Base-by-base conservation (phyloP, 1,140 invertebrate species). In the Gyrodactylus salaris region DNA sequence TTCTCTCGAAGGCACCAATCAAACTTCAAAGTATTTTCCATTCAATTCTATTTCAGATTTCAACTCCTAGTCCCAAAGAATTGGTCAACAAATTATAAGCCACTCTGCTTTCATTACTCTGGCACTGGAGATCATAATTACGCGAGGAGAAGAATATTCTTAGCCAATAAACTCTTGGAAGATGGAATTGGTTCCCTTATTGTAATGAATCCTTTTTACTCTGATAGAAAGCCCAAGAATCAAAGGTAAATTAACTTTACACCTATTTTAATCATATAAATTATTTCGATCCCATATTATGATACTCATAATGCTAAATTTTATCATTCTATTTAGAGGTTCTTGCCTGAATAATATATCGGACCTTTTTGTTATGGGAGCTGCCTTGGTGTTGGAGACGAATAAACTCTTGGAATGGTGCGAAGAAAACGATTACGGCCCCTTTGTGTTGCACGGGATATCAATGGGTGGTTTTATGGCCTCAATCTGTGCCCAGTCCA, bases 401-500 rank as follows among this genome's bases (percentile, higher is more conserved):
- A 82, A 93, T 73, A 91, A 88, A 24, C 82, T 98, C 71, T 85
- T 97, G 69, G 86, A 91, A 81, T 97, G 91, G 91, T 91, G 89
- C 78, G 87, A 91, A 80, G 83, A 85, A 72, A 84, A 88, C 78
- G 84, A 83, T 1, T 88, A 87, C 78, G 89, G 89, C 19, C 92
- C 93, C 0, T 82, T 96, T 1, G 91, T 89, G 70, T 83, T 96
- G 7, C 91, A 89, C 23, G 93, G 93, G n/a, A 85, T 97, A 70
- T 97, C 93, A n/a, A 95, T 99, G 92, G 94, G 94, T 74, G 94
- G 93, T 70, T 91, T 96, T 89, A 97, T 96, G 91, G 92, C 93
- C 76, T 91, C 89, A 24, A 82, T 97, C 76, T 90, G 91, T 76
- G 92, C 91, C 24, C 88, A 89, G 68, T 93, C 87, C 81, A 94